Evolutionary conservation across 1,140 invertebrate species (phyloP), one percentile per base, ranked within the genome.

Genomic region (Apis cerana): DNA sequence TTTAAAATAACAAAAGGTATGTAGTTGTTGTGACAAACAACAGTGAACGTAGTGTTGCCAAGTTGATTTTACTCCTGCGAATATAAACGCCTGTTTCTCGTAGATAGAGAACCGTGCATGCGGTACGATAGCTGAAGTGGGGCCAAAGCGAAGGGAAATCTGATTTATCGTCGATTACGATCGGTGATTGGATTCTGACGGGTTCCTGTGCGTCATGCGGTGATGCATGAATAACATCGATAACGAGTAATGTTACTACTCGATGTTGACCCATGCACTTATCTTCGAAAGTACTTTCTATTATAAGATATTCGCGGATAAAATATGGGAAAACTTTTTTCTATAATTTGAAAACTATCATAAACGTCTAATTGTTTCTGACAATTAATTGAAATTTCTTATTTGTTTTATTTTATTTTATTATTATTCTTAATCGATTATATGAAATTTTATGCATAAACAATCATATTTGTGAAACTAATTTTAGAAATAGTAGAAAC

Each of bases 161-260:
- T 91, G 89, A 92, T 92, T 91, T 91, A 91, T 92, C 86, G 87
- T 76, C 90, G 91, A 91, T 91, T 91, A 92, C 89, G 82, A 90
- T 89, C 83, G 88, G 82, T 88, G 88, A 91, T 91, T 91, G 89
- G 90, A 89, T 80, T 88, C 83, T 85, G 88, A 87, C 87, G 82
- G 84, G 80, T 86, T 89, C 78, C 84, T 88, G 84, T 85, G 80
- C 87, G 87, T 89, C 87, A 76, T 71, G 76, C 84, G 82, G 78
- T 89, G 88, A 91, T 88, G 88, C 84, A 90, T 86, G 89, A 91
- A 83, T 85, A 83, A 72, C 81, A 79, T 75, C 82, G 84, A 91
- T 90, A 90, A 89, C 90, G 85, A 72, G 85, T 86, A 89, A 89
- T 84, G 85, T 89, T 88, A 88, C 87, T 83, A 85, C 85, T 88